Evolutionary conservation across 1,140 invertebrate genomes (phyloP).

Genomic region (Platyura marginata): DNA sequence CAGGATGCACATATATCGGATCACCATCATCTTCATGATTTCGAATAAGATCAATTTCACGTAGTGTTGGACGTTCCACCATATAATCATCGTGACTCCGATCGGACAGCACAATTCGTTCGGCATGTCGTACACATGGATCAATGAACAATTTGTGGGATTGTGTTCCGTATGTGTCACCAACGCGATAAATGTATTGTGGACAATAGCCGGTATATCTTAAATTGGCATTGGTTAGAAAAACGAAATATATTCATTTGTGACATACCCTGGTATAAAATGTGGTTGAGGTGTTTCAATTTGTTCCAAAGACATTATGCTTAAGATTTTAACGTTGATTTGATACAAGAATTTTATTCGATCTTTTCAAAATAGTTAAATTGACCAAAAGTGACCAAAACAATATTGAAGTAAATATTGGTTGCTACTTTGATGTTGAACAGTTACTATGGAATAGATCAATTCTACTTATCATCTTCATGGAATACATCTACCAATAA

Average conservation of each 20-base stretch:
- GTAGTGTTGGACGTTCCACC: slow-evolving; percentile 35
- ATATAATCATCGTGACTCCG: slow-evolving; percentile 35
- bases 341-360: too few relatives aligned
- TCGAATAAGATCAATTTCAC: slow-evolving; percentile 40
- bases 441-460: too few relatives aligned
- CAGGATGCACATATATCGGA: slow-evolving; percentile 44
- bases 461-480: too few relatives aligned
- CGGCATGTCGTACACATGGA: slow-evolving; percentile 45
- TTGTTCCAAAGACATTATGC: too few relatives aligned
- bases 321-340: too few relatives aligned
- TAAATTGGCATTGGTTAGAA: too few relatives aligned
- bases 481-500: too few relatives aligned
- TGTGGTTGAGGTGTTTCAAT: slow-evolving; percentile 32
- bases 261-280: slow-evolving; percentile 36
- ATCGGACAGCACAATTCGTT: slow-evolving; percentile 44
- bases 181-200: slow-evolving; percentile 46
- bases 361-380: too few relatives aligned
- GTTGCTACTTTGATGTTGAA: too few relatives aligned
- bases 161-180: slow-evolving; percentile 45
- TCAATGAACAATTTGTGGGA: slow-evolving; percentile 52
- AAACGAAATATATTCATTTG: too few relatives aligned
- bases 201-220: slow-evolving; percentile 57
- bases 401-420: too few relatives aligned
- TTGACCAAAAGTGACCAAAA: too few relatives aligned
- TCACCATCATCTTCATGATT: slow-evolving; percentile 36